Evolutionary conservation across 2,888 invertebrate species (phyloP).

Genomic region (Heteromurus nitidus): DNA sequence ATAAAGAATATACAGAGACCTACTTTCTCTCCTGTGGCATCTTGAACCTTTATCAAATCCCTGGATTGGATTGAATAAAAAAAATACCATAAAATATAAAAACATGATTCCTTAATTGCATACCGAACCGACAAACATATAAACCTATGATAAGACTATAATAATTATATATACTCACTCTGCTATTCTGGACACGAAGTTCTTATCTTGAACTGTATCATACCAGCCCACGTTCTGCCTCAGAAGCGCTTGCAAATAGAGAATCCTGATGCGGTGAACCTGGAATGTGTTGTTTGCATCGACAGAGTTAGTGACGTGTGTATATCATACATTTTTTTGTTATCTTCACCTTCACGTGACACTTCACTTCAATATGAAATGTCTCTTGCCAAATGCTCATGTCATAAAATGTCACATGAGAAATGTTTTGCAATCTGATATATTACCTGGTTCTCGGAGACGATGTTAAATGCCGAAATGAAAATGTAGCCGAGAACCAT

Average conservation of each 20-base stretch:
- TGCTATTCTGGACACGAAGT: constrained; percentile 66
- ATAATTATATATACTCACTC: constrained; percentile 52
- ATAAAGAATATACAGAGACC: constrained; percentile 84
- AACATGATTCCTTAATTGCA: not conserved
- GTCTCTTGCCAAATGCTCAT: no score
- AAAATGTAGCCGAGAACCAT: constrained; percentile 81
- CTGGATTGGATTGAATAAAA: constrained; percentile 45
- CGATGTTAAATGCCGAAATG: constrained; percentile 82
- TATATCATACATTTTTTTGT: not conserved
- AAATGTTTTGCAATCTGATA: constrained; percentile 55
- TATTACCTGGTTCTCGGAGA: constrained; percentile 83
- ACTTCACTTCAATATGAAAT: no score
- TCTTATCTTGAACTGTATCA: constrained; percentile 65
- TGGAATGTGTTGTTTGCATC: no score
- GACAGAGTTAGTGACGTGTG: no score
- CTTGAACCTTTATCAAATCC: constrained; percentile 81
- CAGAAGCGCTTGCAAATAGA: constrained; percentile 61
- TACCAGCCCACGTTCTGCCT: constrained; percentile 70
- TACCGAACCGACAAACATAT: not conserved
- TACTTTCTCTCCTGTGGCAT: constrained; percentile 89
- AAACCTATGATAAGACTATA: no score
- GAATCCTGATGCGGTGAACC: constrained; percentile 56
- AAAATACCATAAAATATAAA: not conserved
- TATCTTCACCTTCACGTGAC: not conserved
- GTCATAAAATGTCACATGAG: constrained; percentile 13